These are phyloP conservation scores for Desmophyllum pertusum DNA, from an alignment of 92 coral and sea anemone genomes.

Conservation along the genomic window DNA sequence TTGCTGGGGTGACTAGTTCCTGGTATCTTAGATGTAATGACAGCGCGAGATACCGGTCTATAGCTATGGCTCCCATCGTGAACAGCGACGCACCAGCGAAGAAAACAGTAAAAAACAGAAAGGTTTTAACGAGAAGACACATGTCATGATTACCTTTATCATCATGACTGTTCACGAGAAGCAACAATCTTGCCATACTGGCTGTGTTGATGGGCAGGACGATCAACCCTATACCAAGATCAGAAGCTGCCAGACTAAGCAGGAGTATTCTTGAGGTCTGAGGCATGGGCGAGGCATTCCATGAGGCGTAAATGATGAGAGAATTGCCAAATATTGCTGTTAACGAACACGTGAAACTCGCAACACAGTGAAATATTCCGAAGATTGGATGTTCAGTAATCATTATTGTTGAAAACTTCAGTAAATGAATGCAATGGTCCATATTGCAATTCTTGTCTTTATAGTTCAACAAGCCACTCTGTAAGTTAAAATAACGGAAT, in stretches of 20 bases:
- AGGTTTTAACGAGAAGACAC: conserved; percentile 2
- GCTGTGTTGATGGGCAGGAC: conserved; percentile 5
- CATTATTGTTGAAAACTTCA: background rate
- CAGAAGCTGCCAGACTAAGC: conserved; percentile 14
- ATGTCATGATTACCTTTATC: background rate
- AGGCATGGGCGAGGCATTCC: background rate
- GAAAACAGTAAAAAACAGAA: background rate
- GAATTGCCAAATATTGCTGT: conserved; percentile 11
- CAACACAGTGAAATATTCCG: background rate
- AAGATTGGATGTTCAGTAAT: background rate
- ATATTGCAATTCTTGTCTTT: background rate
- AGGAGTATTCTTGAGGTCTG: background rate
- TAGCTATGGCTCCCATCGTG: conserved; percentile 10
- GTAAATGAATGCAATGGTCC: background rate
- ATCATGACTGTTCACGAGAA: background rate
- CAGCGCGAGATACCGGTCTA: conserved; percentile 16
- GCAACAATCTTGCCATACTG: background rate
- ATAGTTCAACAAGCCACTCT: background rate
- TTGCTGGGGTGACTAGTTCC: background rate
- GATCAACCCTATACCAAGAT: conserved; percentile 15
- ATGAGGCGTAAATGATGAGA: background rate
- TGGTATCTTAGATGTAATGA: conserved; percentile 14
- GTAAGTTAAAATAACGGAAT: background rate
- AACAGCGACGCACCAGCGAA: background rate
- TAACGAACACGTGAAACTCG: background rate